A percentile compares a stretch with the other conserved stretches of the same genome.
Evolutionary conservation across 2,797 vertebrate species (phyloP).

Genomic region (Sebastiscus albofasciatus): DNA sequence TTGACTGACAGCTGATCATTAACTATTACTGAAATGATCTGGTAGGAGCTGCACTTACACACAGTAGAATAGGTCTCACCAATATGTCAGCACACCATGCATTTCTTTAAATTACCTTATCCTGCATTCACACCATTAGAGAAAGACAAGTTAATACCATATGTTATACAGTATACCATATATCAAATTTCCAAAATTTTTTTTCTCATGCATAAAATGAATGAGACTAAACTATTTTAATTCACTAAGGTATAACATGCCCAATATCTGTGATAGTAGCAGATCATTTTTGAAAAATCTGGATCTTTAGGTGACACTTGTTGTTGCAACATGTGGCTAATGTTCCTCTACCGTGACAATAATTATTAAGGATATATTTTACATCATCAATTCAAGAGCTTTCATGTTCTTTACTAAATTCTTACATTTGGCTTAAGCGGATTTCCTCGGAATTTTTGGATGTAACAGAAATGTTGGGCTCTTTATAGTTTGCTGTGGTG

Average conservation of each 20-base stretch:
- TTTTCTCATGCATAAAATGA: background rate
- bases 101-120: background rate
- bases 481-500: background rate
- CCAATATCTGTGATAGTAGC: background rate
- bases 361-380: background rate
- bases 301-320: conserved; percentile 21
- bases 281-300: background rate
- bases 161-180: too few species aligned
- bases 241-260: background rate
- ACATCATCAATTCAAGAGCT: background rate
- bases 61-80: background rate
- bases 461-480: background rate
- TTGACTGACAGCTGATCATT: background rate
- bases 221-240: background rate
- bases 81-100: background rate
- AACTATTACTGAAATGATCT: background rate
- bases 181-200: background rate
- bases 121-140: background rate
- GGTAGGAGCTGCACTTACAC: background rate
- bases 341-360: background rate
- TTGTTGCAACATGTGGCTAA: conserved; percentile 19
- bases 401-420: background rate
- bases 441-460: background rate
- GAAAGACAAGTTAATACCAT: background rate
- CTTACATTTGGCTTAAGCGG: background rate